Evolutionary conservation across 2,113 vertebrate genomes (phyloP).

Genomic region (Zosterops japonicus): DNA sequence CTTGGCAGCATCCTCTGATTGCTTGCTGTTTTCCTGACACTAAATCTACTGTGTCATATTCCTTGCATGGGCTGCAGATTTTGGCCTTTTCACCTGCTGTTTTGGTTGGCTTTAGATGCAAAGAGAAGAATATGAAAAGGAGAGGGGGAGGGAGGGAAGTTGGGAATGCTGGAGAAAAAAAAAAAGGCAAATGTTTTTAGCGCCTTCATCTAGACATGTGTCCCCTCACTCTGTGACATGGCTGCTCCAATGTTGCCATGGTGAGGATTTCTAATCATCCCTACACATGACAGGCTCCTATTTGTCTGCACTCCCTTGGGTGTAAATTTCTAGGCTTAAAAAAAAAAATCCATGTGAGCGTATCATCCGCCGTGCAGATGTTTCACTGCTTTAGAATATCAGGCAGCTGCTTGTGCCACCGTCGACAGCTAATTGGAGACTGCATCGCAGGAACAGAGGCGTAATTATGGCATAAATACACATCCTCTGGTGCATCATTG

Average conservation of each 20-base stretch:
- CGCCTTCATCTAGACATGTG: conserved; percentile 87
- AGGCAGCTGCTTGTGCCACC: conserved; percentile 95
- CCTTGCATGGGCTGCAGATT: conserved; percentile 76
- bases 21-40: conserved; percentile 75
- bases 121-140: conserved; percentile 76
- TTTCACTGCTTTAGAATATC: conserved; percentile 93
- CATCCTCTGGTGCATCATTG: conserved; percentile 91
- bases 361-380: conserved; percentile 95
- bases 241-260: conserved; percentile 95
- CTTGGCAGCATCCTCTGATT: conserved; percentile 69
- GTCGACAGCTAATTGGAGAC: conserved; percentile 90
- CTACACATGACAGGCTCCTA: conserved; percentile 90
- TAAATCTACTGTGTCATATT: conserved; percentile 73
- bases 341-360: conserved; percentile 85
- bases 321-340: conserved; percentile 88
- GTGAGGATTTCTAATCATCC: conserved; percentile 94
- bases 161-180: conserved; percentile 75
- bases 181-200: conserved; percentile 82
- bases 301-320: conserved; percentile 87
- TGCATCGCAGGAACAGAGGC: conserved; percentile 87
- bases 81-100: conserved; percentile 79
- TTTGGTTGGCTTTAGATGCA: conserved; percentile 79
- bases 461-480: conserved; percentile 90
- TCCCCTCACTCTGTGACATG: conserved; percentile 91
- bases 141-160: conserved; percentile 75